phyloP scores from a whole-genome alignment of 2,888 invertebrate genomes.

The Nematopogon swammerdamellus region DNA sequence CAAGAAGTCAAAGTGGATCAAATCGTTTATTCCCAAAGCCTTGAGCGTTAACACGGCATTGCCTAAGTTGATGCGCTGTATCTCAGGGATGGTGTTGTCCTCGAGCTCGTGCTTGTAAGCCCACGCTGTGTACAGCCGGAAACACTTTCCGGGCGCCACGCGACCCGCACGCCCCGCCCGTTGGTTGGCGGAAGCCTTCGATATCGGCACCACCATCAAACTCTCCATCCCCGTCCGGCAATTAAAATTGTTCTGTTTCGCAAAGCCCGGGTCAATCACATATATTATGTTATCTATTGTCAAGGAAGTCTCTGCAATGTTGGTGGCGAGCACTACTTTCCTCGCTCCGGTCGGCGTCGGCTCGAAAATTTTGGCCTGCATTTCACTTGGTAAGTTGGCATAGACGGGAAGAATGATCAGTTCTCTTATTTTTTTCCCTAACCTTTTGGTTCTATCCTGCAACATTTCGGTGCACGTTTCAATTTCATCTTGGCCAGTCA shows the following conservation, averaged over 20 bases:
- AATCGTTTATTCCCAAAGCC: constrained; percentile 95
- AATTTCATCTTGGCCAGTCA: constrained; percentile 92
- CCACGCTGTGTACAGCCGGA: constrained; percentile 97
- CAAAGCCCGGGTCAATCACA: constrained; percentile 99
- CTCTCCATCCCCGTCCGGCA: constrained; percentile 98
- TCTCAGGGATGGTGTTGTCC: constrained; percentile 97
- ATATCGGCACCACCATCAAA: constrained; percentile 96
- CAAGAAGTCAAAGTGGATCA: constrained; percentile 97
- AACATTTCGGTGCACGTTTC: constrained; percentile 87
- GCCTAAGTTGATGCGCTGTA: constrained; percentile 95
- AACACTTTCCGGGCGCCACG: constrained; percentile 97
- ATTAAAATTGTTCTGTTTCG: constrained; percentile 98
- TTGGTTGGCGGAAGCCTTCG: constrained; percentile 97
- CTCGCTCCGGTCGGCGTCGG: constrained; percentile 95
- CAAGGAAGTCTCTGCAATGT: constrained; percentile 98
- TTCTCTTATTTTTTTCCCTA: constrained; percentile 93
- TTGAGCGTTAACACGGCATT: constrained; percentile 97
- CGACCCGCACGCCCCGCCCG: constrained; percentile 94
- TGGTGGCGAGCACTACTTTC: constrained; percentile 96
- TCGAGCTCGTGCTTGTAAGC: constrained; percentile 98
- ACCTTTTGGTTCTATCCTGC: constrained; percentile 84
- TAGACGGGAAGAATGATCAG: constrained; percentile 93
- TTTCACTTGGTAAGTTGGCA: constrained; percentile 96
- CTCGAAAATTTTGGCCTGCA: constrained; percentile 99
- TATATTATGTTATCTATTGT: constrained; percentile 99